These are phyloP conservation scores for Megaleporinus macrocephalus DNA, from an alignment of 2,113 vertebrate species.

Conservation along the genomic window DNA sequence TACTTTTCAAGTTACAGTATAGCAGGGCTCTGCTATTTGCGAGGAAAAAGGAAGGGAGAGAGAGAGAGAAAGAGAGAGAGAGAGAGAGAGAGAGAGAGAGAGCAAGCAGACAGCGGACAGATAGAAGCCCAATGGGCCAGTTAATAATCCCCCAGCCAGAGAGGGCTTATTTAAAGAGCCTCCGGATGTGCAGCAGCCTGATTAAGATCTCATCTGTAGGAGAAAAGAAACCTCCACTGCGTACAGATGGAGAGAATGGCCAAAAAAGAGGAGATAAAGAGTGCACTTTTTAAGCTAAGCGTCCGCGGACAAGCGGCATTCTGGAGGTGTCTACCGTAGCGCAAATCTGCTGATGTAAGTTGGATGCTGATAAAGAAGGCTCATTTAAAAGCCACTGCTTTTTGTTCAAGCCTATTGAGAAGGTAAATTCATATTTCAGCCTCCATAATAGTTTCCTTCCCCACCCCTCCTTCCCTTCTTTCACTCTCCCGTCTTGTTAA, in stretches of 20 bases:
- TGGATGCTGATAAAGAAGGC: constrained; percentile 1
- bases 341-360: constrained; percentile 8
- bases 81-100: constrained; percentile 13
- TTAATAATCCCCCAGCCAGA: constrained; percentile 51
- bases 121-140: constrained; percentile 46
- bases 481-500: constrained; percentile 27
- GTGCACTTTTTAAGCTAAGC: neutral
- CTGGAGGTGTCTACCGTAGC: neutral
- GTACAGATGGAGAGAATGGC: neutral
- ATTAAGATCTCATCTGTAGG: constrained; percentile 42
- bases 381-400: constrained; percentile 7
- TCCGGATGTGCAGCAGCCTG: constrained; percentile 18
- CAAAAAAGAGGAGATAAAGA: neutral
- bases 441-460: neutral
- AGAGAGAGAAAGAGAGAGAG: constrained; percentile 6
- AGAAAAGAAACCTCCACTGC: constrained; percentile 12
- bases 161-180: constrained; percentile 40
- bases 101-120: constrained; percentile 25
- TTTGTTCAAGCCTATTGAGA: neutral
- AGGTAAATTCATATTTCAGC: constrained; percentile 9
- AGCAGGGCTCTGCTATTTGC: constrained; percentile 1
- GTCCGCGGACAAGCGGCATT: constrained; percentile 1
- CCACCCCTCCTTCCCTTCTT: neutral
- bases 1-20: constrained; percentile 14
- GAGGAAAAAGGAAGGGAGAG: neutral